Conservation (phyloP, 2,113 vertebrate species). For the Brachyhypopomus occidentalis region DNA sequence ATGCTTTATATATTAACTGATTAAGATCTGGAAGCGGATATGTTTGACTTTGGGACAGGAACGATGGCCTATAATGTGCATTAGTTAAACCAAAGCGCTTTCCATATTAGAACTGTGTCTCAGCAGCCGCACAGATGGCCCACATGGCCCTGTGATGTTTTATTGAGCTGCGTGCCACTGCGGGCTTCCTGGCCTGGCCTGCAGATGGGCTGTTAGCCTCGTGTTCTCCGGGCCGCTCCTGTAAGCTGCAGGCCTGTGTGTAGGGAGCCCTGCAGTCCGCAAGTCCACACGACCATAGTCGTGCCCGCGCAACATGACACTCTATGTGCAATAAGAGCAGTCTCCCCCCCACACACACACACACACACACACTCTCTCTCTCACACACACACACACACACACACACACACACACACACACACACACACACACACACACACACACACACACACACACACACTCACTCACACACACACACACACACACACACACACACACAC, state of each 20-base stretch:
- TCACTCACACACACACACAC: too few species aligned
- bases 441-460: too few species aligned
- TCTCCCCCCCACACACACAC: too few species aligned
- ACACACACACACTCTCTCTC: too few species aligned
- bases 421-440: too few species aligned
- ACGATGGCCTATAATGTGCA: not conserved
- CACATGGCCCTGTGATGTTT: not conserved
- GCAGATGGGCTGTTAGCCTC: not conserved
- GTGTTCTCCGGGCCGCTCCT: not conserved
- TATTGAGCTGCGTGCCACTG: not conserved
- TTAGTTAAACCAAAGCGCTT: not conserved
- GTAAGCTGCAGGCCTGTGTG: not conserved
- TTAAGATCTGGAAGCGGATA: not conserved
- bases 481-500: too few species aligned
- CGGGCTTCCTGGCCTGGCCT: not conserved
- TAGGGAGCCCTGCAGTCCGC: not conserved
- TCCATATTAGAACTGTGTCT: not conserved
- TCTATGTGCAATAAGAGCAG: not conserved
- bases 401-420: too few species aligned
- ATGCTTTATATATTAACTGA: slow-evolving; percentile 13
- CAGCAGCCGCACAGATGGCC: not conserved
- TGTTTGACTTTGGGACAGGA: not conserved
- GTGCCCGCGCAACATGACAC: not conserved
- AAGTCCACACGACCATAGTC: not conserved
- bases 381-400: too few species aligned